Evolutionary conservation across 2,797 vertebrate species (phyloP).

Genomic region (Acanthopagrus latus): DNA sequence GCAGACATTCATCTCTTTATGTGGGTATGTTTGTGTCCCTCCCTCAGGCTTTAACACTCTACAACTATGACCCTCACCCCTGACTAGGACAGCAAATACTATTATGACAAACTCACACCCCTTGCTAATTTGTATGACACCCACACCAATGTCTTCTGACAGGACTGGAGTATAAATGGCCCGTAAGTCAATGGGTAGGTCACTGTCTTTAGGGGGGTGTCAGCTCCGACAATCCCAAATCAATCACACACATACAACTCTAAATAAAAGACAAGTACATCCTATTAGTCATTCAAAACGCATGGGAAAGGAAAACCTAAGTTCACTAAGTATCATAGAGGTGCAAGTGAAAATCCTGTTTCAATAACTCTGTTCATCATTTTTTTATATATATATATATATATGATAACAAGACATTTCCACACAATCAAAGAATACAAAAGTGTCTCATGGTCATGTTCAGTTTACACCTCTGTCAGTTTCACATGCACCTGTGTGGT

Average conservation of each 20-base stretch:
- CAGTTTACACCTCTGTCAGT: neutral
- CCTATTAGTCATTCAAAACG: conserved; percentile 1
- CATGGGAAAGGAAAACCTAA: neutral
- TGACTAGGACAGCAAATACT: conserved; percentile 27
- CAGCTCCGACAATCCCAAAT: conserved; percentile 59
- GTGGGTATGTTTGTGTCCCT: conserved; percentile 43
- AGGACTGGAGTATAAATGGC: conserved; percentile 72
- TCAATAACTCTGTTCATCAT: neutral
- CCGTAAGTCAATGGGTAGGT: conserved; percentile 75
- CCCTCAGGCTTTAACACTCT: conserved; percentile 59
- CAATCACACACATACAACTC: neutral
- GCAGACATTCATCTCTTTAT: conserved; percentile 53
- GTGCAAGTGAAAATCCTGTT: neutral
- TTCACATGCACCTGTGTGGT: neutral
- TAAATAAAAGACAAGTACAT: neutral
- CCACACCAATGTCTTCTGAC: conserved; percentile 65
- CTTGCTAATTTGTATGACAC: conserved; percentile 67
- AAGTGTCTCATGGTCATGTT: neutral
- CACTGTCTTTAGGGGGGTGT: conserved; percentile 65
- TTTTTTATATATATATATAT: too few species aligned
- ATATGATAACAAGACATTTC: neutral
- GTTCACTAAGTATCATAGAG: neutral
- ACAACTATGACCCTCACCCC: conserved; percentile 36
- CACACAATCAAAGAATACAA: neutral
- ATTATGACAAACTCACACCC: conserved; percentile 50